A percentile compares a stretch with the other conserved stretches of the same genome.
phyloP scores from a whole-genome alignment of 2,113 vertebrate genomes.

The Rhinichthys klamathensis region DNA sequence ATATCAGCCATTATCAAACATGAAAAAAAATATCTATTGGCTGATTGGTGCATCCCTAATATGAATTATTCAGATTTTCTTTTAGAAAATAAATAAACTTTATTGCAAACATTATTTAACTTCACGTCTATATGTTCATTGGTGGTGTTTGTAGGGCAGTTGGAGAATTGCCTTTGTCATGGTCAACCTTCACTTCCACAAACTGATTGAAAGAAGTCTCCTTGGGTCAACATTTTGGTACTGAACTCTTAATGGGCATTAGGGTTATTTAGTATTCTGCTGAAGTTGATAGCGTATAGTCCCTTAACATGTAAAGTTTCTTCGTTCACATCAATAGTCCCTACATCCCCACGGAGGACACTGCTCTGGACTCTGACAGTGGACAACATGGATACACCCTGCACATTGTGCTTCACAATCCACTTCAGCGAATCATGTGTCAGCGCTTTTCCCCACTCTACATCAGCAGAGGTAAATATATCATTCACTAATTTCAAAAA shows the following conservation, averaged over 20 bases:
- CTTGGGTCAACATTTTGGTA: constrained; percentile 53
- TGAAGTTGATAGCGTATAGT: neutral
- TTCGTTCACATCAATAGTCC: constrained; percentile 28
- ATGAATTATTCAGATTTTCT: neutral
- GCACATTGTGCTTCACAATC: constrained; percentile 46
- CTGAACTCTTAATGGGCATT: neutral
- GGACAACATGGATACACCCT: constrained; percentile 27
- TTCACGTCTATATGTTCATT: neutral
- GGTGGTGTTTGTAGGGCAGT: constrained; percentile 23
- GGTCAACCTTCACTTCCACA: constrained; percentile 49
- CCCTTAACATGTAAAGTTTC: neutral
- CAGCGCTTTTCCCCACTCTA: constrained; percentile 28
- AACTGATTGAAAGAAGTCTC: constrained; percentile 54
- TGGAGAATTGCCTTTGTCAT: constrained; percentile 52
- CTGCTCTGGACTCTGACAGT: neutral
- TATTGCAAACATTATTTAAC: neutral
- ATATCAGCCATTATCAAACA: neutral
- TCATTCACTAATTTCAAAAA: neutral
- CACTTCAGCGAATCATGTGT: constrained; percentile 34
- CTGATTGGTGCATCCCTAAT: neutral
- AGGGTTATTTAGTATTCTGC: neutral
- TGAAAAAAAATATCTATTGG: neutral
- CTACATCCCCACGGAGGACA: constrained; percentile 19
- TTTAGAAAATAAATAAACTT: neutral
- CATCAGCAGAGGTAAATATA: constrained; percentile 26